A percentile compares a stretch with the other conserved stretches of the same genome.
Evolutionary conservation across 2,113 vertebrate species (phyloP).

Genomic region (Macroglossus sobrinus): DNA sequence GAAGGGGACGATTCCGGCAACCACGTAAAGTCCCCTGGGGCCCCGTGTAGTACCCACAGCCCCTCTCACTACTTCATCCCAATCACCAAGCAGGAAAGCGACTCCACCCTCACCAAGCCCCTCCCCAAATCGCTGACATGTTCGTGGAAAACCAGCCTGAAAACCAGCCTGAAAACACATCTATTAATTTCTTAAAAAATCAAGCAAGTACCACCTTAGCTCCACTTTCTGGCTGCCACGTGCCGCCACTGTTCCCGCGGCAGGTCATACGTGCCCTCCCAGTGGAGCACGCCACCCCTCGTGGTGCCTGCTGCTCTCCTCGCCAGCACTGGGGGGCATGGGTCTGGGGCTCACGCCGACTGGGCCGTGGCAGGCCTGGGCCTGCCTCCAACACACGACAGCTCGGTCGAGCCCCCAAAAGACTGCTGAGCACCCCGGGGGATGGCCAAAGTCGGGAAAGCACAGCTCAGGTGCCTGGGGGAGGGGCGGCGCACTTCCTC

Average conservation of each 20-base stretch:
- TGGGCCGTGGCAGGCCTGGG: neutral
- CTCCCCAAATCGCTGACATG: neutral
- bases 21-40: no score
- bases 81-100: neutral
- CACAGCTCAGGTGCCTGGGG: fast-evolving
- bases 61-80: no score
- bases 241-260: neutral
- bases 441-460: neutral
- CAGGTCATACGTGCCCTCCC: no score
- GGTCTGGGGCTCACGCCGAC: fast-evolving
- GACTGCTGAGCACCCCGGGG: neutral
- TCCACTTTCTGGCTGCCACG: fast-evolving
- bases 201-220: no score
- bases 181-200: neutral
- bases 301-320: fast-evolving
- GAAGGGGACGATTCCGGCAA: neutral
- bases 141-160: neutral
- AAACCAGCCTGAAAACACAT: neutral
- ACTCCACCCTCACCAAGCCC: neutral
- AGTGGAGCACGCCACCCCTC: fast-evolving
- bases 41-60: neutral
- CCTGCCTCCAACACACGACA: neutral
- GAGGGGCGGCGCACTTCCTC: fast-evolving
- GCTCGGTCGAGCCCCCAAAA: neutral
- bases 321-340: fast-evolving